These are phyloP conservation scores for Callyntrura sp. DNA, from an alignment of 2,888 invertebrate species.

Conservation along the genomic window DNA sequence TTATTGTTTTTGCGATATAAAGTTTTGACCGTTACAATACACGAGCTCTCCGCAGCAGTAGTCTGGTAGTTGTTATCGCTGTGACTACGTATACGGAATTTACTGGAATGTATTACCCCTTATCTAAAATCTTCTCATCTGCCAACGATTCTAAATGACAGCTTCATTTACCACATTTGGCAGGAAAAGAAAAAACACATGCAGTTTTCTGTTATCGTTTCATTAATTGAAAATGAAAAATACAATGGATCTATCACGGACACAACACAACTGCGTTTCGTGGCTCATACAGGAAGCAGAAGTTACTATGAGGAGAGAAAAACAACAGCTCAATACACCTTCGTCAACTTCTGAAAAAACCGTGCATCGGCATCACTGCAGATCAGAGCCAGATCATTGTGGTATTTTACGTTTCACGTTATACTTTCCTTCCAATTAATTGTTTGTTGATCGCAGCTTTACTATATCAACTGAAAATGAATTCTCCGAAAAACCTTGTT, in stretches of 20 bases:
- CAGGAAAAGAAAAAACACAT: constrained; percentile 49
- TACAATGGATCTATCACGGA: not conserved
- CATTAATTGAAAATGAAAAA: constrained; percentile 54
- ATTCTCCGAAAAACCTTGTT: too few species aligned
- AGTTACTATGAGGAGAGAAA: not conserved
- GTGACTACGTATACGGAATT: not conserved
- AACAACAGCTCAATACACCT: not conserved
- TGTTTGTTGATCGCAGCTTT: too few species aligned
- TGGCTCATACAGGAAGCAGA: not conserved
- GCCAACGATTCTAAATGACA: constrained; percentile 49
- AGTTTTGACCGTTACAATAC: too few species aligned
- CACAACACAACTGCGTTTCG: not conserved
- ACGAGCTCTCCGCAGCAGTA: too few species aligned
- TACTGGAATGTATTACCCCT: not conserved
- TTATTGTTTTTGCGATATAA: too few species aligned
- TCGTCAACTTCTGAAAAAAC: constrained; percentile 9
- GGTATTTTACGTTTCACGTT: too few species aligned
- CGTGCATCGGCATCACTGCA: too few species aligned
- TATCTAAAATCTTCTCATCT: not conserved
- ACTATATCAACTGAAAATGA: too few species aligned
- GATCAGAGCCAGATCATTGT: not conserved
- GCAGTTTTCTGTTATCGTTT: constrained; percentile 54
- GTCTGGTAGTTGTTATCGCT: too few species aligned
- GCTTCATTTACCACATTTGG: constrained; percentile 51
- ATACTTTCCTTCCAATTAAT: too few species aligned